A percentile compares a stretch with the other conserved stretches of the same genome.
Evolutionary conservation across 2,113 vertebrate species (phyloP).

Genomic region (Urocynchramus pylzowi): DNA sequence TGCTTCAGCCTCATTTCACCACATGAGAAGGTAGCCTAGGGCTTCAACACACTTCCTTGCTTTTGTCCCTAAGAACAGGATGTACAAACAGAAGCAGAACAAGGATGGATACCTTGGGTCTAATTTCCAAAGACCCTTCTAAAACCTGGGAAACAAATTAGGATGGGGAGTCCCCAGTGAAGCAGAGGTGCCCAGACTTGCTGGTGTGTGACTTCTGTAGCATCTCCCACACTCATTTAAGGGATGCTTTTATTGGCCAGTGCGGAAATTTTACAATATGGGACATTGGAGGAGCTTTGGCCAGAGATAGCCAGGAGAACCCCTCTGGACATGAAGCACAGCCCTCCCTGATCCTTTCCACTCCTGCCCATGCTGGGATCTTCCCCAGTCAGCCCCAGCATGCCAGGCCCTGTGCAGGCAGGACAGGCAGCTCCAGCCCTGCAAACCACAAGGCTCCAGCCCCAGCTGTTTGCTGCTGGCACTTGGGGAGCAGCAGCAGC

Average conservation of each 20-base stretch:
- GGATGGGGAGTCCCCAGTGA: background rate
- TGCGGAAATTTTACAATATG: background rate
- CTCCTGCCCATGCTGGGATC: background rate
- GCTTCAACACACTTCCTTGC: background rate
- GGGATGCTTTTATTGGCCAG: background rate
- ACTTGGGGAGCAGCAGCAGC: background rate
- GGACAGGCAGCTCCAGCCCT: background rate
- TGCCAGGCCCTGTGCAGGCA: background rate
- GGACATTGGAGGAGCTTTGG: background rate
- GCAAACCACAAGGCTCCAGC: background rate
- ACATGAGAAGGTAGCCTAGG: background rate
- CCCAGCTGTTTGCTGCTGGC: background rate
- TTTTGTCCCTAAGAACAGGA: background rate
- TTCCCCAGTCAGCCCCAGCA: fast-evolving
- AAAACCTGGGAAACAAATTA: background rate
- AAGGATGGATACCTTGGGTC: background rate
- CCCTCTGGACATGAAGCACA: background rate
- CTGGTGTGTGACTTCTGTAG: background rate
- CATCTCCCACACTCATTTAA: background rate
- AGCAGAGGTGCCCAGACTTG: background rate
- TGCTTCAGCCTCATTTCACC: background rate
- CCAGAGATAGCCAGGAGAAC: background rate
- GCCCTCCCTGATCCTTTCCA: background rate
- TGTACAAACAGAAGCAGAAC: background rate
- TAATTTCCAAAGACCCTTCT: background rate